Evolutionary conservation across 2,888 invertebrate genomes (phyloP).

Genomic region (Mimachlamys varia): DNA sequence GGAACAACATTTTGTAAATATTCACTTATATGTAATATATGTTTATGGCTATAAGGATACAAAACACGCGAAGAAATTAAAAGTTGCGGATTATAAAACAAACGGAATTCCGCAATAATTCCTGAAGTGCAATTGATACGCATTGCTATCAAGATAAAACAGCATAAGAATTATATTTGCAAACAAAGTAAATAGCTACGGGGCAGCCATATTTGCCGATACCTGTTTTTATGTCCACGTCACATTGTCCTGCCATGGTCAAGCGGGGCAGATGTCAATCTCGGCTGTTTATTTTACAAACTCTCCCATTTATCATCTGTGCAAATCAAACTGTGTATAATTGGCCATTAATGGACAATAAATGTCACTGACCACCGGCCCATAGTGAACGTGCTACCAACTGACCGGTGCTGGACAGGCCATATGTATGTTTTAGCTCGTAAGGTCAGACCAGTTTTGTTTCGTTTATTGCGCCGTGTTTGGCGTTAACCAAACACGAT

Average conservation of each 20-base stretch:
- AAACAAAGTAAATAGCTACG: not conserved
- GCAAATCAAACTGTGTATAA: constrained; percentile 36
- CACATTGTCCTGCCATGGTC: constrained; percentile 20
- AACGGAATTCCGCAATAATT: too few relatives aligned
- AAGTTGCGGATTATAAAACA: too few relatives aligned
- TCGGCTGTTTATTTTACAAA: constrained; percentile 21
- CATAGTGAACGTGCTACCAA: not conserved
- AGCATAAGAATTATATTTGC: not conserved
- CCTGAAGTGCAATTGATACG: too few relatives aligned
- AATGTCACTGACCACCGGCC: constrained; percentile 7
- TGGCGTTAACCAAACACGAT: not conserved
- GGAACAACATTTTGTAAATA: too few relatives aligned
- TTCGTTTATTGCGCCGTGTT: not conserved
- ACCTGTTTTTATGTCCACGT: not conserved
- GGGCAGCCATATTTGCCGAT: not conserved
- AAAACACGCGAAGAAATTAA: too few relatives aligned
- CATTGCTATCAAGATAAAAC: not conserved
- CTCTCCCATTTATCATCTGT: constrained; percentile 17
- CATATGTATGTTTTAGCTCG: not conserved
- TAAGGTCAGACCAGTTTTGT: not conserved
- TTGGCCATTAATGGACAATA: constrained; percentile 22
- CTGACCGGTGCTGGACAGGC: not conserved
- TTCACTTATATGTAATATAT: too few relatives aligned
- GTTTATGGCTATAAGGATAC: too few relatives aligned
- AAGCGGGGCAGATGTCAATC: constrained; percentile 29